phyloP scores from a whole-genome alignment of 2,888 invertebrate species.

The Hydropsyche betteni region DNA sequence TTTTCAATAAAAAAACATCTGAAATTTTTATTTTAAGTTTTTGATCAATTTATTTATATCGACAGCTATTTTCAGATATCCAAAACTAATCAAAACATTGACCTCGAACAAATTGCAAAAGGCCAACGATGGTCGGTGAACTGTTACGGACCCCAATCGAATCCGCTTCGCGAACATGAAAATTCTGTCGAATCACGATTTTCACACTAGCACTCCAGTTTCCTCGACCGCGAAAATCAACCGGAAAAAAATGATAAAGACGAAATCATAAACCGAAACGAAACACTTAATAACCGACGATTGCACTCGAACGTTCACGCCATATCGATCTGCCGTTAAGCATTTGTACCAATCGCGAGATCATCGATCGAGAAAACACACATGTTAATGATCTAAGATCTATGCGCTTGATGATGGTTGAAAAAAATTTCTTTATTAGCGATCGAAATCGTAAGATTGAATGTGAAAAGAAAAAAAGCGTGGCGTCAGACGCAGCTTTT shows the following conservation, averaged over 20 bases:
- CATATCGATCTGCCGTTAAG: conserved; percentile 16
- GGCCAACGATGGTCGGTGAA: not conserved
- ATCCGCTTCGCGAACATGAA: not conserved
- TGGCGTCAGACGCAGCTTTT: not conserved
- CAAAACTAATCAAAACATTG: not conserved
- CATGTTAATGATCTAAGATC: not conserved
- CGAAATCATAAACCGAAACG: conserved; percentile 14
- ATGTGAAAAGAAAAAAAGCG: not conserved
- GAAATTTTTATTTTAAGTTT: too few relatives aligned
- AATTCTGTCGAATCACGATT: conserved; percentile 12
- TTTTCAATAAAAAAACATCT: too few relatives aligned
- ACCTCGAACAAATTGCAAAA: conserved; percentile 1
- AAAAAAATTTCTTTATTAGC: conserved; percentile 10
- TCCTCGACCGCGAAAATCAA: not conserved
- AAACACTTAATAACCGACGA: not conserved
- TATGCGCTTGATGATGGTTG: not conserved
- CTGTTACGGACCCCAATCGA: not conserved
- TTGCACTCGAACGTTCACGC: not conserved
- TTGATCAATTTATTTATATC: too few relatives aligned
- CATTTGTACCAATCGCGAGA: not conserved
- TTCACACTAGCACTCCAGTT: not conserved
- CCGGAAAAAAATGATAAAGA: not conserved
- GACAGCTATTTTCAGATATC: too few relatives aligned
- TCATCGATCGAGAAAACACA: conserved; percentile 19
- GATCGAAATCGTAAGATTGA: not conserved